Evolutionary conservation across 64 coral and sea anemone species (phyloP), one percentile per base, ranked within the genome.

Genomic region (Catalaphyllia jardinei): DNA sequence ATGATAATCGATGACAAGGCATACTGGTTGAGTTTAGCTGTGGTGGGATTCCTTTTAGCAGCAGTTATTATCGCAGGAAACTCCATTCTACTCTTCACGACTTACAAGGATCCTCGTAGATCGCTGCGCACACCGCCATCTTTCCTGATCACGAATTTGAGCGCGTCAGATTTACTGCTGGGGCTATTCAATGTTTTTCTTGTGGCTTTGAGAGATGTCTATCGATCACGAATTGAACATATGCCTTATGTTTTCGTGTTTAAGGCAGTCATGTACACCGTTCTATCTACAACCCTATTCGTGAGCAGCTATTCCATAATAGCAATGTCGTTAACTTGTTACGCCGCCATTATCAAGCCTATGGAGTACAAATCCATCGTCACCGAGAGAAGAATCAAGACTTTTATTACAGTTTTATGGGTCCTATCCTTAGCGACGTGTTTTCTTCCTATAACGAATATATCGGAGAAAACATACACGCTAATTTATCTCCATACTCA

Each of bases 401-500:
- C n/a, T 69, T 25, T 69, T 69, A 69, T 69, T 11, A 4, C 65
- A n/a, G 65, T 69, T 4, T 69, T 69, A 8, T 69, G 65, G 65
- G 7, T 69, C n/a, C 1, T 69, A 29, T 69, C 65, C 8, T 69
- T 69, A 69, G n/a, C 65, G 10, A 69, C 65, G 7, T 69, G 65
- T 24, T 5, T 69, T 69, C 65, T 69, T 28, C 65, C 65, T 69
- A 22, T 69, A 22, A 69, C 65, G 25, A 29, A 25, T 69, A 27
- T 69, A 27, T 69, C 65, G 2, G 65, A 69, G 65, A 27, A 69
- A 11, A 69, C 65, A 12, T 69, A 69, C 25, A 69, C 65, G 20
- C n/a, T 69, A 69, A 69, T 69, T 69, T 69, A 69, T 69, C 65
- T 69, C 2, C 65, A 69, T n/a, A 69, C 65, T 25, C 65, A 69